These are phyloP conservation scores for Sapajus apella DNA, from an alignment of 2,113 vertebrate species.

Conservation along the genomic window DNA sequence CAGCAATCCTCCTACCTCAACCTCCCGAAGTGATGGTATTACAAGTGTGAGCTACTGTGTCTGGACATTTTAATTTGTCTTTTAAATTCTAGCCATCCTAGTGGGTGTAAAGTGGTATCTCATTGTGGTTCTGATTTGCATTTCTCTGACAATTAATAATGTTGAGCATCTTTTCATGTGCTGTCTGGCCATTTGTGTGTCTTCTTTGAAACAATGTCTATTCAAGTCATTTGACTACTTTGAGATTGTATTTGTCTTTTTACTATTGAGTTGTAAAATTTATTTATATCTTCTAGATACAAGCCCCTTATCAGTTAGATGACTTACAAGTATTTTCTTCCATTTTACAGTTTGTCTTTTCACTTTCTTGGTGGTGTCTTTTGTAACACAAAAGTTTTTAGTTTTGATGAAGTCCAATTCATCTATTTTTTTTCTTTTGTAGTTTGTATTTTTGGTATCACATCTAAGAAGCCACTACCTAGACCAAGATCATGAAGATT, in stretches of 20 bases:
- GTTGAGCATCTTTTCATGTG: neutral
- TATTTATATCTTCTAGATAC: neutral
- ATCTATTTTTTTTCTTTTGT: neutral
- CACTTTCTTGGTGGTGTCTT: neutral
- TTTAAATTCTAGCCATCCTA: neutral
- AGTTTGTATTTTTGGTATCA: neutral
- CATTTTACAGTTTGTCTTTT: slow-evolving; percentile 2
- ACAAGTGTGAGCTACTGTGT: too few relatives aligned
- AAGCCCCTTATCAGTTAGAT: neutral
- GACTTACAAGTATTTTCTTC: neutral
- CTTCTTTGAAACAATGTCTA: neutral
- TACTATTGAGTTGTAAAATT: neutral
- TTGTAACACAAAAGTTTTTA: neutral
- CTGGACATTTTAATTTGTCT: too few relatives aligned
- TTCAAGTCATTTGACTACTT: neutral
- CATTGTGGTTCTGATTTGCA: neutral
- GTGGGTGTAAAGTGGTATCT: neutral
- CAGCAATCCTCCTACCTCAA: too few relatives aligned
- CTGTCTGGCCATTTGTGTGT: neutral
- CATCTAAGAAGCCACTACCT: neutral
- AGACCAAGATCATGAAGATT: neutral
- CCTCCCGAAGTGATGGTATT: too few relatives aligned
- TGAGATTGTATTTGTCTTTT: neutral
- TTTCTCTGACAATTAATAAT: neutral
- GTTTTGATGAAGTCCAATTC: neutral